phyloP scores from a whole-genome alignment of 2,113 vertebrate genomes.

The Leptocoma aspasia region DNA sequence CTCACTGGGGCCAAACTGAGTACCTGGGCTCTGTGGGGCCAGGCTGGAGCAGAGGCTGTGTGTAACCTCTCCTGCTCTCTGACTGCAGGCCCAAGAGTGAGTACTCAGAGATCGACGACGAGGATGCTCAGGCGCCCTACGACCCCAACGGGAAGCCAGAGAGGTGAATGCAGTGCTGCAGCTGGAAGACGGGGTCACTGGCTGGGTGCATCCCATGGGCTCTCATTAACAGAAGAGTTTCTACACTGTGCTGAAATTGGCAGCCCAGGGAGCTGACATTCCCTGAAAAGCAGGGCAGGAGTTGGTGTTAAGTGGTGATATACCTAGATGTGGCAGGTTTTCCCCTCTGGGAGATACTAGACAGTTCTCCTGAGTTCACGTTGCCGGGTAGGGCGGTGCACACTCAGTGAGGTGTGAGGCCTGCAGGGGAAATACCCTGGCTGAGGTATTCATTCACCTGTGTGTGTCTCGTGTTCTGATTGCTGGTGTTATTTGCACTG shows the following conservation, averaged over 20 bases:
- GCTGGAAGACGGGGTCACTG: background rate
- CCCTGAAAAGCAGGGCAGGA: background rate
- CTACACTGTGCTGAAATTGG: background rate
- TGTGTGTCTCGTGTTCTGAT: background rate
- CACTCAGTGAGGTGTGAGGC: background rate
- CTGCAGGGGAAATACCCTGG: background rate
- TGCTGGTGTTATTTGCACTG: background rate
- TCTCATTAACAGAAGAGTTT: background rate
- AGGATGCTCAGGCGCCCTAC: constrained; percentile 91
- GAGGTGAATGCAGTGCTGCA: constrained; percentile 66
- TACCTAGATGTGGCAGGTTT: background rate
- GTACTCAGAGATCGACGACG: constrained; percentile 96
- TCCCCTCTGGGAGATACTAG: background rate
- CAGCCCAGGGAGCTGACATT: background rate
- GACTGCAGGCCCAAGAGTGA: constrained; percentile 93
- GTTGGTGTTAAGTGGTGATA: background rate
- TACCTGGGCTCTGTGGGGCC: background rate
- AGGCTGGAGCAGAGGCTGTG: background rate
- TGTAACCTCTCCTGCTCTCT: background rate
- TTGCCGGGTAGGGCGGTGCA: background rate
- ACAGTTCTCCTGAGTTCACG: background rate
- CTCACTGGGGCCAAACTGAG: background rate
- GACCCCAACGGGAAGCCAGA: constrained; percentile 97
- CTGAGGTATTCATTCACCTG: background rate
- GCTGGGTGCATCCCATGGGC: background rate